Evolutionary conservation across 2,797 vertebrate genomes (phyloP).

Genomic region (Sternarchorhynchus goeldii): DNA sequence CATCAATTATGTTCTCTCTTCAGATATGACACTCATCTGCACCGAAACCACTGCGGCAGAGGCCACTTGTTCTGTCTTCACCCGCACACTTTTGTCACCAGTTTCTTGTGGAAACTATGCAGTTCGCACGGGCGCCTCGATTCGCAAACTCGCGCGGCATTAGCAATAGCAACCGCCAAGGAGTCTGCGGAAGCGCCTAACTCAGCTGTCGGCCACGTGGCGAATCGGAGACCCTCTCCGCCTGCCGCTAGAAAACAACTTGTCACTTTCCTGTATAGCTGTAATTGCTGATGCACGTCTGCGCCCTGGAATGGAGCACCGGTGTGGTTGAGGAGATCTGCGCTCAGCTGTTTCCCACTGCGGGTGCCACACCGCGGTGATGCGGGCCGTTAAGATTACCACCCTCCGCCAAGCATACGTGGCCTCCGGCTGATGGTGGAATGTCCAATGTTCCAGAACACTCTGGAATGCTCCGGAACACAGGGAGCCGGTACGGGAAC

Average conservation of each 20-base stretch:
- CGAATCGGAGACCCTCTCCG: not conserved
- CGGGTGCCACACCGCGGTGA: not conserved
- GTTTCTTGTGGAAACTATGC: not conserved
- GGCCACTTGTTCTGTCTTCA: not conserved
- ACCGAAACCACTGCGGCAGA: not conserved
- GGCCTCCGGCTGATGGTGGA: constrained; percentile 62
- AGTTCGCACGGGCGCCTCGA: not conserved
- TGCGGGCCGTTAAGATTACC: not conserved
- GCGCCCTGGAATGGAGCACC: not conserved
- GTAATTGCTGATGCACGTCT: not conserved
- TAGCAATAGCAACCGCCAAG: too few relatives aligned
- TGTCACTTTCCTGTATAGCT: not conserved
- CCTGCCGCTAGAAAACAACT: not conserved
- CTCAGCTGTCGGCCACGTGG: too few relatives aligned
- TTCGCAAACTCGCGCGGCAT: not conserved
- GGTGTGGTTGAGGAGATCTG: not conserved
- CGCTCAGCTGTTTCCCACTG: not conserved
- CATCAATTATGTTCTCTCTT: constrained; percentile 32
- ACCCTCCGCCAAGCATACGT: constrained; percentile 37
- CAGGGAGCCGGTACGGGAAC: too few relatives aligned
- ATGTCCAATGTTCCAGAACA: constrained; percentile 20
- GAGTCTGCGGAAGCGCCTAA: too few relatives aligned
- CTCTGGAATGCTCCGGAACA: too few relatives aligned
- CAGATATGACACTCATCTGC: constrained; percentile 18
- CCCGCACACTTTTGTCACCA: not conserved